Evolutionary conservation across 2,797 vertebrate genomes (phyloP).

Genomic region (Myiothlypis chrysogaster): DNA sequence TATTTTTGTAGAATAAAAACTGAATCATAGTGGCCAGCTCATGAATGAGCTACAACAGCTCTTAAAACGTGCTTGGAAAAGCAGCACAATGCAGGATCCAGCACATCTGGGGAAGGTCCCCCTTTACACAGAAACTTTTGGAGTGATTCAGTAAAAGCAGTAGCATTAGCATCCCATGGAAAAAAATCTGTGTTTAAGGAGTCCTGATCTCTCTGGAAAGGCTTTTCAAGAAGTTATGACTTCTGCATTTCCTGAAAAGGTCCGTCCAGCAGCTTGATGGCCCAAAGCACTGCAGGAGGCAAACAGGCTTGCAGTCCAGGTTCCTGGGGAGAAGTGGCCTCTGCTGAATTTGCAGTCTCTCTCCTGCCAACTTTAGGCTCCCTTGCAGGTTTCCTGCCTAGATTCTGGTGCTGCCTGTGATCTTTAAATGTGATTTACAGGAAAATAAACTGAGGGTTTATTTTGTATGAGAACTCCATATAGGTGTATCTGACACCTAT

Average conservation of each 20-base stretch:
- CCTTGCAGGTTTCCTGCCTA: background rate
- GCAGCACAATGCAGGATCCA: background rate
- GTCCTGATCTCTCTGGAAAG: background rate
- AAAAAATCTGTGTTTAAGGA: background rate
- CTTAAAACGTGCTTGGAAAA: background rate
- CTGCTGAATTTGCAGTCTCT: background rate
- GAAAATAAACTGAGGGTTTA: background rate
- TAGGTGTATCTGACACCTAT: background rate
- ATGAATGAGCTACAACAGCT: background rate
- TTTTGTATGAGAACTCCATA: background rate
- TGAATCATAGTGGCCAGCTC: background rate
- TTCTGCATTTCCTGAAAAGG: background rate
- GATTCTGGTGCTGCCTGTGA: background rate
- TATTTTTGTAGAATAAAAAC: conserved; percentile 16
- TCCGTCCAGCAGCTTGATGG: background rate
- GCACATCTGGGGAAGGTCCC: background rate
- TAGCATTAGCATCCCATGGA: background rate
- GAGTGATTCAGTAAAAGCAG: background rate
- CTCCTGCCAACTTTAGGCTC: background rate
- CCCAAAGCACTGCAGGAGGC: background rate
- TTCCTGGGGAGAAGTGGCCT: background rate
- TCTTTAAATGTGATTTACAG: background rate
- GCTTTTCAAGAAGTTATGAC: background rate
- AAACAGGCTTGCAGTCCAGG: background rate
- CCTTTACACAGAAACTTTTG: background rate